Evolutionary conservation across 2,888 invertebrate genomes (phyloP).

Genomic region (Spisula subtruncata): DNA sequence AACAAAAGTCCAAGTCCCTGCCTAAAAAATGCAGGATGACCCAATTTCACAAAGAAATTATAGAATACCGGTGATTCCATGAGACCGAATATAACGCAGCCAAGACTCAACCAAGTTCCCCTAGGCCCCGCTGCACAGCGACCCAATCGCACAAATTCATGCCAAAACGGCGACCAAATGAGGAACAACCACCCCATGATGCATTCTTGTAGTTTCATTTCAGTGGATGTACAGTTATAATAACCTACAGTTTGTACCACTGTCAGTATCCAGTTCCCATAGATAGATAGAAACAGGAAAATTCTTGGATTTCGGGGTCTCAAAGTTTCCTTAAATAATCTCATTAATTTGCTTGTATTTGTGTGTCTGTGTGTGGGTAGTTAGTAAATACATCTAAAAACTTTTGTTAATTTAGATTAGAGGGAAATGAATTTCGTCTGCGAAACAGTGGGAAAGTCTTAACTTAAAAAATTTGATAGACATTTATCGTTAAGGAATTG

Average conservation of each 20-base stretch:
- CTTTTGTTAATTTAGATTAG: background rate
- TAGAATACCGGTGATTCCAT: too few species aligned
- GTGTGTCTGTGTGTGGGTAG: background rate
- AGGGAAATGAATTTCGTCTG: background rate
- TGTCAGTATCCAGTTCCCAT: background rate
- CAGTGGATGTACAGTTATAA: background rate
- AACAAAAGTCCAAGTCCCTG: too few species aligned
- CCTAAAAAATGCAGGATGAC: too few species aligned
- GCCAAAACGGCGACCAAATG: too few species aligned
- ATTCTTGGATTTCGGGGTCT: constrained; percentile 20
- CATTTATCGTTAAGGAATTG: constrained; percentile 37
- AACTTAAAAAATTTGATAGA: constrained; percentile 25
- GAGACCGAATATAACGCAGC: too few species aligned
- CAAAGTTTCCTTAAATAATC: background rate
- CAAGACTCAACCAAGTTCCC: too few species aligned
- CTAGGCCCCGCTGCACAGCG: too few species aligned
- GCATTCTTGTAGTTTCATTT: too few species aligned
- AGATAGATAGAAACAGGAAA: constrained; percentile 2
- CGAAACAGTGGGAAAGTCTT: constrained; percentile 27
- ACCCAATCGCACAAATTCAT: too few species aligned
- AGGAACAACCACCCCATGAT: too few species aligned
- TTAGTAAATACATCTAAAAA: background rate
- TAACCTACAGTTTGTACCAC: background rate
- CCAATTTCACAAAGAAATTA: too few species aligned
- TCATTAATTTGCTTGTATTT: constrained; percentile 23